These are phyloP conservation scores for Labeo catla DNA, from an alignment of 2,113 vertebrate species.

Conservation along the genomic window DNA sequence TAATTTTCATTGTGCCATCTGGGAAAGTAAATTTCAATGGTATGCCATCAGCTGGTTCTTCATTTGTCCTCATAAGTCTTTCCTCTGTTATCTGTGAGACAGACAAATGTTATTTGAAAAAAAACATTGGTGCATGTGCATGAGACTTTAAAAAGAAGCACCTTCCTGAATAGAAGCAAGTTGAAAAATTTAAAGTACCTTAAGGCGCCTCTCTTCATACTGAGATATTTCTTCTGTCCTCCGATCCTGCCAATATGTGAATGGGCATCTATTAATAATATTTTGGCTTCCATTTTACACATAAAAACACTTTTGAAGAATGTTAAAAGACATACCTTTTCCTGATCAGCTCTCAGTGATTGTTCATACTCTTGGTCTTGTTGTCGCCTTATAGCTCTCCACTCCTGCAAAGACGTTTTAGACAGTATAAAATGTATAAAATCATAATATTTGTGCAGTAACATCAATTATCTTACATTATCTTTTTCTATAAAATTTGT, in stretches of 20 bases:
- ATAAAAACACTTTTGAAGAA: not conserved
- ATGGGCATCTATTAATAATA: not conserved
- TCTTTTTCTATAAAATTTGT: not conserved
- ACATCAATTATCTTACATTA: not conserved
- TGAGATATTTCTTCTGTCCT: constrained; percentile 3
- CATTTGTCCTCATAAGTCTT: not conserved
- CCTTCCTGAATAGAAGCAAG: not conserved
- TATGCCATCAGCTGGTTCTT: constrained; percentile 11
- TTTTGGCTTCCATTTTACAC: not conserved
- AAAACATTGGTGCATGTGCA: not conserved
- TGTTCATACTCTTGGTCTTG: constrained; percentile 5
- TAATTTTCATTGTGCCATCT: not conserved
- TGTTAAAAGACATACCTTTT: not conserved
- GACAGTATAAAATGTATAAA: not conserved
- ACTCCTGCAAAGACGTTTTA: not conserved
- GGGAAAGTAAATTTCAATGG: not conserved
- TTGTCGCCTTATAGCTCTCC: not conserved
- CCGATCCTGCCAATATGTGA: not conserved
- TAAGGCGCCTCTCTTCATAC: not conserved
- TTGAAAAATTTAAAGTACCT: not conserved
- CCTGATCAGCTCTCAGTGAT: not conserved
- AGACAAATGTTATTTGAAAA: not conserved
- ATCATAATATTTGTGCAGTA: not conserved
- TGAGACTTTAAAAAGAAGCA: not conserved
- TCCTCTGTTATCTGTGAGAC: not conserved